A percentile compares a stretch with the other conserved stretches of the same genome.
Conservation (phyloP, 2,888 invertebrate genomes). For the Caradrina clavipalpis region DNA sequence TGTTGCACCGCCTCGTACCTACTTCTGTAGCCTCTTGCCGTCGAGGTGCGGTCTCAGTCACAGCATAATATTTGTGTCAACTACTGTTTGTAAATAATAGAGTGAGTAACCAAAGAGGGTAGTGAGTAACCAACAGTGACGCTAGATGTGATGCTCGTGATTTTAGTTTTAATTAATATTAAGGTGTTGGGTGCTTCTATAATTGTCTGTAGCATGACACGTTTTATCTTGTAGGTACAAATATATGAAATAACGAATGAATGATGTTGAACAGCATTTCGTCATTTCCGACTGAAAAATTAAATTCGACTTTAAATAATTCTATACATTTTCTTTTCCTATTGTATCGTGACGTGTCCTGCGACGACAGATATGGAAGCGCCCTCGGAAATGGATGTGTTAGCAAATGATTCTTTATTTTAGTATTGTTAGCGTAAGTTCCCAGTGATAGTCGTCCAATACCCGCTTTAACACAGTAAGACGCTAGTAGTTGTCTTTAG, state of each 20-base stretch:
- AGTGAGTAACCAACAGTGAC: neutral
- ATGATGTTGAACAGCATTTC: neutral
- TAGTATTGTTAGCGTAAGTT: neutral
- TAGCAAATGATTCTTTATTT: neutral
- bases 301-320: neutral
- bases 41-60: too few relatives aligned
- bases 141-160: neutral
- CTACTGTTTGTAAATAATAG: too few relatives aligned
- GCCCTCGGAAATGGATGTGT: neutral
- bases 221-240: neutral
- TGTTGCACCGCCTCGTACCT: too few relatives aligned
- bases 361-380: neutral
- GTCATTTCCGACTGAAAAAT: neutral
- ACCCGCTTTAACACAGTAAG: neutral
- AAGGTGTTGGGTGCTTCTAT: neutral
- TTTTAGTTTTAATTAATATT: neutral
- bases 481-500: neutral
- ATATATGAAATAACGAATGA: neutral
- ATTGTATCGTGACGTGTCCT: neutral
- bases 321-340: too few relatives aligned
- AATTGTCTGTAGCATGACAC: neutral
- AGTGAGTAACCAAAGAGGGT: too few relatives aligned
- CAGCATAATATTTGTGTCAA: neutral
- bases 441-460: neutral
- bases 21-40: too few relatives aligned